Evolutionary conservation across 2,888 invertebrate genomes (phyloP).

Genomic region (Drosophila nigritarsus): DNA sequence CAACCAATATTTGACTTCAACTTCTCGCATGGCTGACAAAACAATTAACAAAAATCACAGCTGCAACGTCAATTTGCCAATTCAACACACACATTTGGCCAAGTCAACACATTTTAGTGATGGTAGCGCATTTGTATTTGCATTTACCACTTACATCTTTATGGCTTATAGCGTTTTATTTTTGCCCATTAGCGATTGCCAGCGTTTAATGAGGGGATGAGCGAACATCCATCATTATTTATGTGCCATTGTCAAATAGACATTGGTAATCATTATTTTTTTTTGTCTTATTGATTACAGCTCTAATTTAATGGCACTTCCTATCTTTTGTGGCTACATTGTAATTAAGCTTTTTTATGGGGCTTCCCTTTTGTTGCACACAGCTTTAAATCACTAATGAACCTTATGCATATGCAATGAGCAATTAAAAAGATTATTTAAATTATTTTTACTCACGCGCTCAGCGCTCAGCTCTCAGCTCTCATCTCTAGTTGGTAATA

Average conservation of each 20-base stretch:
- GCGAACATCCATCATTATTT: slow-evolving; percentile 11
- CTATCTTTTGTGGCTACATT: neutral
- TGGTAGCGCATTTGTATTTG: slow-evolving; percentile 1
- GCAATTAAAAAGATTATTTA: neutral
- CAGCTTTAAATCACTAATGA: slow-evolving; percentile 2
- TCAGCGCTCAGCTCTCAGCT: slow-evolving; percentile 22
- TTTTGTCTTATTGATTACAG: slow-evolving; percentile 19
- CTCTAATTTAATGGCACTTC: slow-evolving; percentile 31
- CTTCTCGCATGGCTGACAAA: slow-evolving; percentile 31
- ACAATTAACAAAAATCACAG: slow-evolving; percentile 41
- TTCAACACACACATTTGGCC: slow-evolving; percentile 21
- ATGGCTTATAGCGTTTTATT: neutral
- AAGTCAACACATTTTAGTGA: neutral
- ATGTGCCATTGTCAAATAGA: slow-evolving; percentile 2
- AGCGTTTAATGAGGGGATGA: neutral
- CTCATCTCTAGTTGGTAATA: neutral
- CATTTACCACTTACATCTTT: neutral
- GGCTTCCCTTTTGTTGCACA: slow-evolving; percentile 2
- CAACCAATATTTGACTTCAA: slow-evolving; percentile 28
- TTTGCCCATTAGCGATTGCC: neutral
- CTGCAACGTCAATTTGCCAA: slow-evolving; percentile 3
- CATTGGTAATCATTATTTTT: slow-evolving; percentile 2
- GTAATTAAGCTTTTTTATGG: slow-evolving; percentile 32
- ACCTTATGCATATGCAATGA: neutral
- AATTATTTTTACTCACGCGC: slow-evolving; percentile 7